These are phyloP conservation scores for Trichomycterus rosablanca DNA, from an alignment of 2,113 vertebrate genomes.

Conservation along the genomic window DNA sequence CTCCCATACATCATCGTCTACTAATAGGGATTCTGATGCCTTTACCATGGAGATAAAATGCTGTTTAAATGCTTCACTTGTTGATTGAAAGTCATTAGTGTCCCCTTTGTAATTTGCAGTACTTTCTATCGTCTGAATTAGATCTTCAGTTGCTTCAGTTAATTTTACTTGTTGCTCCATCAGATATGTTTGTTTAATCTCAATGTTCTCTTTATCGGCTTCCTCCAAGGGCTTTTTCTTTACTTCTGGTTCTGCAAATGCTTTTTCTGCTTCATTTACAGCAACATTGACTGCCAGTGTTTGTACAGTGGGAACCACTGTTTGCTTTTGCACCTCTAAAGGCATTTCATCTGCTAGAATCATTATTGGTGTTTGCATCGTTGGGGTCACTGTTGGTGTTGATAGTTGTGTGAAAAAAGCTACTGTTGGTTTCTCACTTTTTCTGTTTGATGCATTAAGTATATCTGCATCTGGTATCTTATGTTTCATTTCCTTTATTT, in stretches of 20 bases:
- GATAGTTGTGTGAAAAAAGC: not conserved
- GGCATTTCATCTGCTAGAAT: not conserved
- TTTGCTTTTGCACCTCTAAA: not conserved
- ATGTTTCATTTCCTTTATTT: constrained; percentile 5
- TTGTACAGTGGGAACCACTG: not conserved
- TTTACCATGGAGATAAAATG: constrained; percentile 10
- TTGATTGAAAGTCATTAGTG: not conserved
- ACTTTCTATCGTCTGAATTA: too few species aligned
- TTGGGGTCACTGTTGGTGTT: not conserved
- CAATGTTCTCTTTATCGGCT: too few species aligned
- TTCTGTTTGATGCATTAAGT: not conserved
- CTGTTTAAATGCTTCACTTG: not conserved
- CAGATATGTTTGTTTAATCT: too few species aligned
- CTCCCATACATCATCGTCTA: constrained; percentile 56
- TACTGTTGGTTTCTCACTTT: too few species aligned
- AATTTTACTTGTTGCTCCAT: too few species aligned
- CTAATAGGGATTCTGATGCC: constrained; percentile 17
- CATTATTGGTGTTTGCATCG: not conserved
- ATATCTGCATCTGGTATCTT: not conserved
- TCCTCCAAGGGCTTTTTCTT: too few species aligned
- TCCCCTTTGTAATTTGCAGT: too few species aligned
- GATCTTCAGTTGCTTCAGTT: too few species aligned
- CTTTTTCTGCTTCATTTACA: too few species aligned
- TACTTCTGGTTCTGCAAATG: too few species aligned
- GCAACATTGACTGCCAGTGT: not conserved